Base-by-base conservation (phyloP, 1,140 invertebrate species). In the Melipona quadrifasciata region DNA sequence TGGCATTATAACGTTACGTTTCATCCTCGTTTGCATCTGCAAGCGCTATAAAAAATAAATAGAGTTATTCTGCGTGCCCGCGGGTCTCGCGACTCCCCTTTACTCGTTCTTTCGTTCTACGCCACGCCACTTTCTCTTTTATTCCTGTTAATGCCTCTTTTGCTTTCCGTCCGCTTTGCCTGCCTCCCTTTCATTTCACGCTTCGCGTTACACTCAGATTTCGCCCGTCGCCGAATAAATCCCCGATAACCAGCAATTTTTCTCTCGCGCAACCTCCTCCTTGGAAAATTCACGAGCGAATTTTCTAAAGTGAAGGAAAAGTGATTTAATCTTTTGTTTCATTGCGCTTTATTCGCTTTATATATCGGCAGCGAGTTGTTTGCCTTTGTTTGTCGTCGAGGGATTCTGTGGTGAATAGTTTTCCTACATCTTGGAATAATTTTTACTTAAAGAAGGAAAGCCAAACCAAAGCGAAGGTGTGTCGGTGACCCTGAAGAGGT, bases 41-140 rank as follows among this genome's bases (percentile, higher is more conserved):
- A 24, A 82, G 47, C 27, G 71, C 24, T 61, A 67, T 75, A 75
- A 65, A 75, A 75, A 64, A 65, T 74, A 65, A 82, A 82, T 75
- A 75, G 58, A 74, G 51, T 75, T 74, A 64, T 65, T 65, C 58
- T 12, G 39, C 61, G 34, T 72, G 34, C 39, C 68, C 19, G 67
- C 19, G 67, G 21, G 55, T 57, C 47, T 58, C 67, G 58, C 71
- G 58, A 80, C 70, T 47, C 51, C 34, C 34, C 24, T 72, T 80
- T 51, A 11, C 53, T 51, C 53, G 11, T 27, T 64, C 16, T 27
- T 65, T 65, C 14, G 1, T 51, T 77, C 75, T 8, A 24, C 24
- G 34, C 58, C 39, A 8, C 19, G n/a, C n/a, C 17, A 19, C 75
- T 65, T 77, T 77, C 58, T 64, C 75, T 77, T 51, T 65, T 61